These are phyloP conservation scores for Disparrhopalites patrizii DNA, from an alignment of 2,888 invertebrate species.

Conservation along the genomic window DNA sequence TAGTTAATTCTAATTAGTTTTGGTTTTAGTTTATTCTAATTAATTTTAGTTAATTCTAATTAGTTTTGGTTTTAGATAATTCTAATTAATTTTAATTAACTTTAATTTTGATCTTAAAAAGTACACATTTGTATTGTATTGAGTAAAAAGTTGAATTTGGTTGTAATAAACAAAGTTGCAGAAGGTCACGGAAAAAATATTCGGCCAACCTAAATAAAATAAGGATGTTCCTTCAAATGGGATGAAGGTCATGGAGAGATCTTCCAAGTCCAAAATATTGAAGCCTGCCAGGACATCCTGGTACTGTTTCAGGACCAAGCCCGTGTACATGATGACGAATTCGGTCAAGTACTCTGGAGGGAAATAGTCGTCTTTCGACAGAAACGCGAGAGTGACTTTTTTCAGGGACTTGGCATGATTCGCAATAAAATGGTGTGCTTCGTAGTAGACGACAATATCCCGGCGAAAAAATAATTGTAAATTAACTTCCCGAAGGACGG, in stretches of 20 bases:
- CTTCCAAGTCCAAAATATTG: neutral
- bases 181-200: neutral
- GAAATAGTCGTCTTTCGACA: constrained; percentile 1
- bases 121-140: too few species aligned
- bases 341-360: neutral
- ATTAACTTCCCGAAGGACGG: neutral
- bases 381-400: neutral
- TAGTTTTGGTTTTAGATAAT: too few species aligned
- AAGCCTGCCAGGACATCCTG: neutral
- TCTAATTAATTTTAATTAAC: too few species aligned
- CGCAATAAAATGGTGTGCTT: constrained; percentile 10
- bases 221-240: constrained; percentile 19
- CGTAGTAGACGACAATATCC: constrained; percentile 5
- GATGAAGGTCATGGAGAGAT: constrained; percentile 2
- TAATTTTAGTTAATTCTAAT: too few species aligned
- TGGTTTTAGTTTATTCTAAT: too few species aligned
- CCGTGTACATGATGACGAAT: neutral
- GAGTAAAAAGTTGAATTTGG: neutral
- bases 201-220: neutral
- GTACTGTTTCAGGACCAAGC: neutral
- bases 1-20: too few species aligned
- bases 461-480: constrained; percentile 8
- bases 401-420: neutral
- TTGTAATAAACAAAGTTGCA: neutral
- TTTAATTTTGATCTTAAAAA: too few species aligned